These are phyloP conservation scores for Sarcoramphus papa DNA, from an alignment of 2,797 vertebrate species.

Conservation along the genomic window DNA sequence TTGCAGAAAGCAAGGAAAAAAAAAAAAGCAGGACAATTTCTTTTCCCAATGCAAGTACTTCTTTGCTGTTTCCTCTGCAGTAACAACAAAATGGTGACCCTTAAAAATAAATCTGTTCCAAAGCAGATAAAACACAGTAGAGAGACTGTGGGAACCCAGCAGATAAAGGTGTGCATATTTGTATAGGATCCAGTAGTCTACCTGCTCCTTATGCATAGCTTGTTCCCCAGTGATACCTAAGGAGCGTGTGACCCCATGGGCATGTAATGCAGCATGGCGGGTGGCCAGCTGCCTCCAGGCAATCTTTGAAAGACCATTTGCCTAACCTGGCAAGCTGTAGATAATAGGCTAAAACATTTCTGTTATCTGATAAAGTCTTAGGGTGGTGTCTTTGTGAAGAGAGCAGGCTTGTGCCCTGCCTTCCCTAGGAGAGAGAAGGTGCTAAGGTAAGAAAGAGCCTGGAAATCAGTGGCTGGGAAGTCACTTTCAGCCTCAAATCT, in stretches of 20 bases:
- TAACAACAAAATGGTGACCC: background rate
- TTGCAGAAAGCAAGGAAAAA: background rate
- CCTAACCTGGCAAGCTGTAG: background rate
- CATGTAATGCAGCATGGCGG: background rate
- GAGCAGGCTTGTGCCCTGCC: background rate
- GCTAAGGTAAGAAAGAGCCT: background rate
- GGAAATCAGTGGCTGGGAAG: background rate
- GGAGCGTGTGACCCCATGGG: rapidly evolving
- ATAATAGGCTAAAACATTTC: background rate
- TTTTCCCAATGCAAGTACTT: background rate
- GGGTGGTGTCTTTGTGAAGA: background rate
- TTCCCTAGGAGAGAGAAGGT: background rate
- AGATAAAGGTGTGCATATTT: background rate
- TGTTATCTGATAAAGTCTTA: background rate
- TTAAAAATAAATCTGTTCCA: background rate
- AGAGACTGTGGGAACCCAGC: background rate
- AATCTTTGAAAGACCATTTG: background rate
- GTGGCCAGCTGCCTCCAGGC: background rate
- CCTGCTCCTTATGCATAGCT: background rate
- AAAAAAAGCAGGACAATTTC: background rate
- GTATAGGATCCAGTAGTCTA: background rate
- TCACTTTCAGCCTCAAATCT: background rate
- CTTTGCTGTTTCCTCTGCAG: background rate
- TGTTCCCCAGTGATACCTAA: background rate
- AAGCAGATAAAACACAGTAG: background rate